These are phyloP conservation scores for Bilobella aurantiaca DNA, from an alignment of 1,140 invertebrate species.

Conservation along the genomic window DNA sequence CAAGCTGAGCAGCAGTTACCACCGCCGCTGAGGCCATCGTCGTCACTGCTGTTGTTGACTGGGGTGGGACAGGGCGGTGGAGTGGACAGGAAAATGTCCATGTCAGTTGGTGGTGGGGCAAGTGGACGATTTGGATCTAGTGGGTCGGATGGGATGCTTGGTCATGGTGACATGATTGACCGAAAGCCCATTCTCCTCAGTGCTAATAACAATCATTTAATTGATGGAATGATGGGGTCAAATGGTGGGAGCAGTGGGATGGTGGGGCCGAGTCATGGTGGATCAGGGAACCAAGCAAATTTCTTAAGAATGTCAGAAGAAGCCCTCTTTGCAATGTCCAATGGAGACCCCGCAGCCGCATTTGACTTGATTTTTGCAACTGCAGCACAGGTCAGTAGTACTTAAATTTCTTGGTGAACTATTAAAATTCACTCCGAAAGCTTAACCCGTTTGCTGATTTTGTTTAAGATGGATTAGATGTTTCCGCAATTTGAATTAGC, in stretches of 20 bases:
- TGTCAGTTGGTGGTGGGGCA: too few species aligned
- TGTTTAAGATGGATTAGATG: too few species aligned
- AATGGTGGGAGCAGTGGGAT: neutral
- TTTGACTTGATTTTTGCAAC: conserved; percentile 32
- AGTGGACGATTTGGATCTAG: too few species aligned
- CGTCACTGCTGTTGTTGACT: neutral
- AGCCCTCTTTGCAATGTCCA: conserved; percentile 1
- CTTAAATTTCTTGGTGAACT: too few species aligned
- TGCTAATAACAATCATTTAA: neutral
- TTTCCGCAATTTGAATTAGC: too few species aligned
- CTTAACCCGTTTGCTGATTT: too few species aligned
- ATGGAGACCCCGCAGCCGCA: conserved; percentile 14
- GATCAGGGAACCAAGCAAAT: too few species aligned
- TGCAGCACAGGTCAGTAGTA: conserved; percentile 26
- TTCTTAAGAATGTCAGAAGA: conserved; percentile 3
- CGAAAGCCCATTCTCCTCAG: neutral
- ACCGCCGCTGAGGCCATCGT: too few species aligned
- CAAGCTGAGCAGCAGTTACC: neutral
- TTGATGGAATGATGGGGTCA: too few species aligned
- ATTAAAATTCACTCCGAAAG: too few species aligned
- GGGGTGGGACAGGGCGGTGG: neutral
- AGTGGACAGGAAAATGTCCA: neutral
- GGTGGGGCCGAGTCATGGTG: too few species aligned
- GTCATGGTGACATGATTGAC: neutral
- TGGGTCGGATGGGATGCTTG: neutral